Percentiles rank a stretch among this genome's conserved stretches.
Conservation (phyloP, 2,113 vertebrate genomes). For the Isichthys henryi region DNA sequence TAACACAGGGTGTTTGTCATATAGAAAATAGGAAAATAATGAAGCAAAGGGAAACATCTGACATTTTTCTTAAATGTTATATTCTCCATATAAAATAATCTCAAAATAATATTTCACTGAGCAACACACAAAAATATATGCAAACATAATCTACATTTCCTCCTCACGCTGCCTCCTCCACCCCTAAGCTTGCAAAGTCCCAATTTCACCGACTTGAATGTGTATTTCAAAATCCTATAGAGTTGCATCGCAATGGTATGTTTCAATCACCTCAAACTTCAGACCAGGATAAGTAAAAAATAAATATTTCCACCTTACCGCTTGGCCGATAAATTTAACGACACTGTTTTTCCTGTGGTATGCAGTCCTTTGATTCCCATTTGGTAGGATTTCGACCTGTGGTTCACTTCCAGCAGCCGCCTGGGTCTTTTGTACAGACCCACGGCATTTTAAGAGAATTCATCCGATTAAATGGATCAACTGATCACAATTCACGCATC, state of each 20-base stretch:
- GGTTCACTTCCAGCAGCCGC: background rate
- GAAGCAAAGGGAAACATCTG: conserved; percentile 54
- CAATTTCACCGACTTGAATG: background rate
- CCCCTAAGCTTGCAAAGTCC: conserved; percentile 36
- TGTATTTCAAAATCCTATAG: no score
- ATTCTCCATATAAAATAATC: conserved; percentile 61
- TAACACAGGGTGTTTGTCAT: conserved; percentile 55
- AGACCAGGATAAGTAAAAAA: background rate
- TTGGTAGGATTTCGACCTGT: background rate
- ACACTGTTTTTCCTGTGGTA: background rate
- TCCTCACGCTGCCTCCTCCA: conserved; percentile 29
- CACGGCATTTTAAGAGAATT: background rate
- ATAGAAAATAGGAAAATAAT: conserved; percentile 58
- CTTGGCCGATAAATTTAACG: background rate
- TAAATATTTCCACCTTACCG: background rate
- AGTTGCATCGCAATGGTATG: background rate
- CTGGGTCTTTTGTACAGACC: background rate
- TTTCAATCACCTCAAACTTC: background rate
- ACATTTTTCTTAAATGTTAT: conserved; percentile 48
- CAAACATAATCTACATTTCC: conserved; percentile 44
- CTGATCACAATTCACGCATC: background rate
- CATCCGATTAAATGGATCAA: background rate
- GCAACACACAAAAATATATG: conserved; percentile 49
- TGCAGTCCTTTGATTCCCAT: background rate
- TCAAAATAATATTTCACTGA: conserved; percentile 58